These are phyloP conservation scores for Gorsachius magnificus DNA, from an alignment of 2,797 vertebrate species.

Conservation along the genomic window DNA sequence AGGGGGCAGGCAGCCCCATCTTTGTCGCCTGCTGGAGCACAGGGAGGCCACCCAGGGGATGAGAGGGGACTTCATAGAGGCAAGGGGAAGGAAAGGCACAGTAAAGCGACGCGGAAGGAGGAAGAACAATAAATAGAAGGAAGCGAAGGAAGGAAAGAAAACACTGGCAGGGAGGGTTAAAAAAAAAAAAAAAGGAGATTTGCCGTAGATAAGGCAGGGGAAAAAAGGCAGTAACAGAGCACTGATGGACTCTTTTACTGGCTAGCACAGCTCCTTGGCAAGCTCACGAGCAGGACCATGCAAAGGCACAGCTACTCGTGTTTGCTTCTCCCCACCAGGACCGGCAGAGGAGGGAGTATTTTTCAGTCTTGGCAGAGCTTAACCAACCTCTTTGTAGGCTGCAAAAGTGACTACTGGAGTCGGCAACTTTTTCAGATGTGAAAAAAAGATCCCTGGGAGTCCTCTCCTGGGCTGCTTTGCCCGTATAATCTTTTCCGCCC, in stretches of 20 bases:
- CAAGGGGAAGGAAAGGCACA: neutral
- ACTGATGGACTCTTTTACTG: conserved; percentile 2
- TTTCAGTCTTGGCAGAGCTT: conserved; percentile 5
- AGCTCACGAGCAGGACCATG: neutral
- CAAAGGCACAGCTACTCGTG: conserved; percentile 5
- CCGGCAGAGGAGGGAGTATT: neutral
- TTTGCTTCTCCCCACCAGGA: conserved; percentile 18
- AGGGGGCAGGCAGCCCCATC: neutral
- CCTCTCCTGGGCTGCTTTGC: neutral
- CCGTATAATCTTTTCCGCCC: neutral
- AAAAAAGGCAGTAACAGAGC: neutral
- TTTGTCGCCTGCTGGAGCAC: neutral
- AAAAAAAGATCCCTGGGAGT: conserved; percentile 11
- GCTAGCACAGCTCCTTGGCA: conserved; percentile 40
- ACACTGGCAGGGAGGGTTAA: neutral
- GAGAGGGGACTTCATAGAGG: neutral
- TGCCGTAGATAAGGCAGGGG: neutral
- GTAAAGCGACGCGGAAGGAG: neutral
- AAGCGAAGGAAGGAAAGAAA: neutral
- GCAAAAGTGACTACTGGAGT: neutral
- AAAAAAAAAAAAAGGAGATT: neutral
- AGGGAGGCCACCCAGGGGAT: neutral
- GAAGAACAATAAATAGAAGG: conserved; percentile 26
- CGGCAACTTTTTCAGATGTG: conserved; percentile 15
- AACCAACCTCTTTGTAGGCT: conserved; percentile 12